Base-by-base conservation (phyloP, 2,113 vertebrate species). In the Tretioscincus oriximinensis region DNA sequence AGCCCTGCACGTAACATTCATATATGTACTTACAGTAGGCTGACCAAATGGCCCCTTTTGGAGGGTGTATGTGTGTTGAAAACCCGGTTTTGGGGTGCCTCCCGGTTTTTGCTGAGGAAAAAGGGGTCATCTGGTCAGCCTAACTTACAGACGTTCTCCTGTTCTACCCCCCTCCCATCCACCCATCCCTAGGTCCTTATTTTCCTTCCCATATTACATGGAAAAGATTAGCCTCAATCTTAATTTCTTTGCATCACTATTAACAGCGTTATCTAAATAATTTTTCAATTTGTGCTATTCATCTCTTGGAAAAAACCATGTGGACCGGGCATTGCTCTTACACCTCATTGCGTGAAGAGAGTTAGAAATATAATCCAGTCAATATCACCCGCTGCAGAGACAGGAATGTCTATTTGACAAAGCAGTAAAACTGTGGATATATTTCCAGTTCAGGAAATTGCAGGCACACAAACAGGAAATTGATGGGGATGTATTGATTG, bases 371-470 rank as follows among this genome's bases (percentile, higher is more conserved):
- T 47, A 49, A 64, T 41, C 45, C 60, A 76, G 31, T 81, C 49
- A 66, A 65, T 45, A 24, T 69, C 26, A 29, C n/a, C 51, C 51
- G 49, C 61, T 76, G 31, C n/a, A 70, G 31, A 76, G 24, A 41
- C 73, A 76, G 69, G 65, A 61, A 76, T 70, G 65, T 61, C 11
- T 76, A 73, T 64, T 11, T 64, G 66, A 76, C 58, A 29, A 63
- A 70, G 58, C 51, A 76, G 58, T 47, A 47, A 76, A 47, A 28
- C 6, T 60, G 26, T 70, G 54, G 54, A 47, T 81, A 29, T 68
- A 31, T 81, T 82, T 82, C 73, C 80, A 28, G 21, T 76, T 76
- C 69, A 83, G 76, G 70, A 84, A 84, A 84, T 26, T 49, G 70
- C 65, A 68, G 47, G 64, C 21, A 65, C 71, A 54, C 77, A 75